Conservation (phyloP, 2,113 vertebrate species). For the Saguinus midas region DNA sequence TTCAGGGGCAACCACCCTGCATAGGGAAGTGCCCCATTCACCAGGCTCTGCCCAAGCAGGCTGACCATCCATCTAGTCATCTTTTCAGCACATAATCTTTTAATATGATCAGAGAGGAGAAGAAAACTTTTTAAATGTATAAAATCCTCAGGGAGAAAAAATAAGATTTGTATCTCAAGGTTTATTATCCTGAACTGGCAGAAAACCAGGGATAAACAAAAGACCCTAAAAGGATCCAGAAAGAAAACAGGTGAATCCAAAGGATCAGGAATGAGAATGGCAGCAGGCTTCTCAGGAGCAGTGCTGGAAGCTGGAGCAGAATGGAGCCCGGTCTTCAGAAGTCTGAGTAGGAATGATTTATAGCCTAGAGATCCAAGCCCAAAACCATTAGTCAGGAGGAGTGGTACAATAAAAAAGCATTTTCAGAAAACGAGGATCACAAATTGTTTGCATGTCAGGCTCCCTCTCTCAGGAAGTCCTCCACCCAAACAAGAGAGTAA, state of each 20-base stretch:
- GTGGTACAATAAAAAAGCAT: background rate
- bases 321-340: background rate
- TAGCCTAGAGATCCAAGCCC: background rate
- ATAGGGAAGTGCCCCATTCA: background rate
- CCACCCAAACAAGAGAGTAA: background rate
- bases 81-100: background rate
- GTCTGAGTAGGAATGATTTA: background rate
- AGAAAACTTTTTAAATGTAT: background rate
- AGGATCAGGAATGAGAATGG: background rate
- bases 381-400: background rate
- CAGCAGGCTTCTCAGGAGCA: background rate
- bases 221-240: background rate
- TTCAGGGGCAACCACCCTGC: background rate
- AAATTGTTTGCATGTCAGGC: background rate
- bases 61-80: background rate
- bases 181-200: conserved; percentile 21
- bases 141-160: background rate
- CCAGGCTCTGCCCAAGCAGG: background rate
- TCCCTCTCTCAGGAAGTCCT: conserved; percentile 1
- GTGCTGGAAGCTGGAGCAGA: background rate
- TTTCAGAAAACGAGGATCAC: background rate
- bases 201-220: conserved; percentile 1
- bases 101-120: background rate
- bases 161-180: background rate
- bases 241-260: background rate